Evolutionary conservation across 2,113 vertebrate genomes (phyloP).

Genomic region (Capricornis sumatraensis): DNA sequence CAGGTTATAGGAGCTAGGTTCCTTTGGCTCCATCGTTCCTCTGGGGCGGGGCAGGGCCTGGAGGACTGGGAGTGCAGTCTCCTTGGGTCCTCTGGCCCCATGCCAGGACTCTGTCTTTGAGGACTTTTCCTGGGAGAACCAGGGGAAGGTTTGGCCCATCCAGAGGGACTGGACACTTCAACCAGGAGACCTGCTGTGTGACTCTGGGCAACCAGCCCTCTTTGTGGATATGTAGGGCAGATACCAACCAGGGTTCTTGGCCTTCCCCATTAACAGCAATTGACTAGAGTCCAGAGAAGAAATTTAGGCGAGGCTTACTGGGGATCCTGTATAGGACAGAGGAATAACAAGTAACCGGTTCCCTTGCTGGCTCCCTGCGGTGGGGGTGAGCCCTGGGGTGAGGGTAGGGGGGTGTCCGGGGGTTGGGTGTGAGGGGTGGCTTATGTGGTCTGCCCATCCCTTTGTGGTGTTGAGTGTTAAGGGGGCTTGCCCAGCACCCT

Average conservation of each 20-base stretch:
- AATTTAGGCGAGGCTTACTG: background rate
- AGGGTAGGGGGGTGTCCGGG: background rate
- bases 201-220: background rate
- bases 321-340: background rate
- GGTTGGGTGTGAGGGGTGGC: background rate
- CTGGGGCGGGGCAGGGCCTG: background rate
- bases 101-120: background rate
- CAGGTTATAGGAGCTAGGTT: background rate
- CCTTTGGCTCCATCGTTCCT: background rate
- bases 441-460: background rate
- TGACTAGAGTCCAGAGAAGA: background rate
- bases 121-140: background rate
- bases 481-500: background rate
- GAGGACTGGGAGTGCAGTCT: background rate
- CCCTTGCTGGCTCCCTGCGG: background rate
- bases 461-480: background rate
- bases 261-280: background rate
- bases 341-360: background rate
- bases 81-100: background rate
- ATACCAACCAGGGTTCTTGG: background rate
- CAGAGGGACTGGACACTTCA: background rate
- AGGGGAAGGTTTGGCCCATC: rapidly evolving
- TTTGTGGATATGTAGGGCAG: background rate
- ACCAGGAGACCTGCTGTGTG: background rate
- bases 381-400: background rate